Evolutionary conservation across 2,888 invertebrate species (phyloP).

Genomic region (Exephanes ischioxanthus): DNA sequence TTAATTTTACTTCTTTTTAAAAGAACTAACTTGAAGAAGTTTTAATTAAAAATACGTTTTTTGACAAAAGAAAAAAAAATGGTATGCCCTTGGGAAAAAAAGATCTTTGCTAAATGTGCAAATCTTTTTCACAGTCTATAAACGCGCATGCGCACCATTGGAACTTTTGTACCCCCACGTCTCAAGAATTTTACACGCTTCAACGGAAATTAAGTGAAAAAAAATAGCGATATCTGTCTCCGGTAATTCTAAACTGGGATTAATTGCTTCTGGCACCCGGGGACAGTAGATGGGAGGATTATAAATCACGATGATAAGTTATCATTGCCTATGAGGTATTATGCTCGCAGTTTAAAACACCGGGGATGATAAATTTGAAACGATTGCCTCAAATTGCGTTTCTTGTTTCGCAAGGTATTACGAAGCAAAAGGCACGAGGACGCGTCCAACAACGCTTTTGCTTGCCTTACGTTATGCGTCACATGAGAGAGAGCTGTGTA

Average conservation of each 20-base stretch:
- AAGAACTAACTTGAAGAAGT: neutral
- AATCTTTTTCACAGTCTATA: neutral
- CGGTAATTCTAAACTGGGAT: slow-evolving; percentile 31
- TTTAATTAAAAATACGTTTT: neutral
- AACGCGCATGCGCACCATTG: neutral
- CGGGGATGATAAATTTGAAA: slow-evolving; percentile 38
- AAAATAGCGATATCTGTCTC: slow-evolving; percentile 8
- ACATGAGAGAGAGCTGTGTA: neutral
- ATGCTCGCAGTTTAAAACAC: neutral
- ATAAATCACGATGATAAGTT: slow-evolving; percentile 22
- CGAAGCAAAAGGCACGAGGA: slow-evolving; percentile 1
- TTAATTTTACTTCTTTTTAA: neutral
- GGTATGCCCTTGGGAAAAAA: neutral
- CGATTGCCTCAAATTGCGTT: slow-evolving; percentile 43
- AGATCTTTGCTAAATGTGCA: neutral
- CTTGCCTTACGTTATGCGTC: neutral
- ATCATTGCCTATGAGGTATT: slow-evolving; percentile 4
- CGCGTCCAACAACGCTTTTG: slow-evolving; percentile 14
- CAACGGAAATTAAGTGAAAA: neutral
- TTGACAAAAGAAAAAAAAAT: neutral
- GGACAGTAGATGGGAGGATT: neutral
- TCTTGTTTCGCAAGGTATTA: slow-evolving; percentile 30
- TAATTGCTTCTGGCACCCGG: slow-evolving; percentile 4
- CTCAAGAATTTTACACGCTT: neutral
- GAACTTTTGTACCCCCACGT: neutral